phyloP scores from a whole-genome alignment of 2,888 invertebrate species.

The Hypsopygia costalis region DNA sequence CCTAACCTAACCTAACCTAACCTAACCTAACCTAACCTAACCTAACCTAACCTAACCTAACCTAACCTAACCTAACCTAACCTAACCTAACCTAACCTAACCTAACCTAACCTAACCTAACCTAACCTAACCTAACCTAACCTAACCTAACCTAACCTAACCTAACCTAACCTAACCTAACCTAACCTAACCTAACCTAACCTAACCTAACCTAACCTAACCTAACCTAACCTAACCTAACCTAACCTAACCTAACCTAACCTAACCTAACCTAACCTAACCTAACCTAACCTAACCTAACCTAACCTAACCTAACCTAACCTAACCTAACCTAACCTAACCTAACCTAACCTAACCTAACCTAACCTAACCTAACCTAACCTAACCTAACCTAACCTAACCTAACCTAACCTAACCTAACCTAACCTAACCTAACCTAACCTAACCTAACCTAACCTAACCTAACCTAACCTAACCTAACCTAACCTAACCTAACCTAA shows the following conservation, averaged over 20 bases:
- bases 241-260: constrained; percentile 14
- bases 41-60: constrained; percentile 19
- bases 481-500: constrained; percentile 14
- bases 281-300: constrained; percentile 19
- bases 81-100: constrained; percentile 17
- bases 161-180: constrained; percentile 12
- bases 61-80: constrained; percentile 18
- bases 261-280: constrained; percentile 14
- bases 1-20: constrained; percentile 20
- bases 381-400: constrained; percentile 14
- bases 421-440: constrained; percentile 18
- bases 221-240: constrained; percentile 16
- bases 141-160: constrained; percentile 18
- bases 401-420: constrained; percentile 11
- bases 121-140: constrained; percentile 14
- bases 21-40: constrained; percentile 16
- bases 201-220: constrained; percentile 22
- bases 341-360: constrained; percentile 19
- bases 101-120: constrained; percentile 16
- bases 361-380: constrained; percentile 17
- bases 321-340: constrained; percentile 23
- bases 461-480: constrained; percentile 15
- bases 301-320: constrained; percentile 19
- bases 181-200: constrained; percentile 23
- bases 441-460: constrained; percentile 16